These are phyloP conservation scores for Malacoctenus gilli DNA, from an alignment of 2,797 vertebrate genomes.

Conservation along the genomic window DNA sequence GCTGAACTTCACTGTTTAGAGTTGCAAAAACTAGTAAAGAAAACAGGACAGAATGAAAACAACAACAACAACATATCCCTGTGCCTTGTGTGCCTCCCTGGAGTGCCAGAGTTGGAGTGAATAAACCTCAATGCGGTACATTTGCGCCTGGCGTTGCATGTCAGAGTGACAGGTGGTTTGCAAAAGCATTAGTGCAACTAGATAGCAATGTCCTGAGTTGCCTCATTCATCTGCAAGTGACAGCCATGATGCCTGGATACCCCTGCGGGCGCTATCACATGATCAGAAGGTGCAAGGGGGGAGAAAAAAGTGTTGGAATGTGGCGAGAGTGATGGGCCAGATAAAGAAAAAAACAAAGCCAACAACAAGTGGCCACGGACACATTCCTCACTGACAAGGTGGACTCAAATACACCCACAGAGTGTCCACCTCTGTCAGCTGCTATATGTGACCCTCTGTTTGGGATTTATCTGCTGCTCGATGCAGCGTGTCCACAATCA, in stretches of 20 bases:
- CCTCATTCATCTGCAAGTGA: slow-evolving; percentile 43
- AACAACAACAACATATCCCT: background rate
- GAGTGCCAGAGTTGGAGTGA: background rate
- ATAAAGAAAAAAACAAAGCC: background rate
- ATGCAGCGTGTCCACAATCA: background rate
- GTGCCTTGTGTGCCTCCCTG: too few species aligned
- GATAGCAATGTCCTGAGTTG: slow-evolving; percentile 19
- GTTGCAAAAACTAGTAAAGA: background rate
- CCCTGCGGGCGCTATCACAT: slow-evolving; percentile 13
- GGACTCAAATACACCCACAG: slow-evolving; percentile 21
- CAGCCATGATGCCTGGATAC: slow-evolving; percentile 9
- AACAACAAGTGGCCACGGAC: slow-evolving; percentile 1
- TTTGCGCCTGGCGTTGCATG: slow-evolving; percentile 13
- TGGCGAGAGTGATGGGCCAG: background rate
- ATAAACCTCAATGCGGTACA: slow-evolving; percentile 12
- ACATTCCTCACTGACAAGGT: slow-evolving; percentile 28
- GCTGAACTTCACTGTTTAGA: background rate
- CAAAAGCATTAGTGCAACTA: slow-evolving; percentile 36
- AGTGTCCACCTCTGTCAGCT: slow-evolving; percentile 2
- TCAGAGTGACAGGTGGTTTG: slow-evolving; percentile 55
- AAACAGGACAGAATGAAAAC: background rate
- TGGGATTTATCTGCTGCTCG: background rate
- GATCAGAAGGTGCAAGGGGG: too few species aligned
- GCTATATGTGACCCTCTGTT: background rate
- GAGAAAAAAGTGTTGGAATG: slow-evolving; percentile 21